phyloP scores from a whole-genome alignment of 2,888 invertebrate genomes.

The Calameuta pallipes region DNA sequence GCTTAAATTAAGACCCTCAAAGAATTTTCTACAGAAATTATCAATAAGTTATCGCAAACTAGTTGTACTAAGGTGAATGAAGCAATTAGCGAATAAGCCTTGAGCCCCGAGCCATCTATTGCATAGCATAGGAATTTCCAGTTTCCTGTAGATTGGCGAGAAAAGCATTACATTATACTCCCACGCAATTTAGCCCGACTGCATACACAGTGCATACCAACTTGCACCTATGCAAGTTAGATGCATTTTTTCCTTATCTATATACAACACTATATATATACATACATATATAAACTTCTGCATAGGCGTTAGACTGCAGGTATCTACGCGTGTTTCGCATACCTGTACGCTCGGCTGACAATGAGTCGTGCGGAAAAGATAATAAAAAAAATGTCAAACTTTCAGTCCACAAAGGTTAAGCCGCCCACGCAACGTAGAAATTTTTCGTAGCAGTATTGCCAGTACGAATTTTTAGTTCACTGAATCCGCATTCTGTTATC shows the following conservation, averaged over 20 bases:
- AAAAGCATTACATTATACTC: not conserved
- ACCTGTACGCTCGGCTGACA: not conserved
- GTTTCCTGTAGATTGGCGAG: not conserved
- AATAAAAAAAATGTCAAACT: not conserved
- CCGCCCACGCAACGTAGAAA: not conserved
- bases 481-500: not conserved
- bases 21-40: not conserved
- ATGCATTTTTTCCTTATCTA: not conserved
- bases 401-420: not conserved
- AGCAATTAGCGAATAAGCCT: not conserved
- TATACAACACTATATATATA: not conserved
- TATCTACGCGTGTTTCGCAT: not conserved
- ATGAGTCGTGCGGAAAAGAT: not conserved
- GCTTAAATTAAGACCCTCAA: not conserved
- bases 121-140: not conserved
- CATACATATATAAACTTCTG: not conserved
- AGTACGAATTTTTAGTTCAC: not conserved
- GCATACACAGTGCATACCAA: not conserved
- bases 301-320: not conserved
- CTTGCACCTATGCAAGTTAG: not conserved
- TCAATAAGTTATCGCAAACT: not conserved
- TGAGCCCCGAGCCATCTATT: not conserved
- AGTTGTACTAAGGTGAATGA: not conserved
- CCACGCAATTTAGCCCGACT: not conserved
- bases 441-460: not conserved